phyloP scores from a whole-genome alignment of 2,888 invertebrate species.

The Cheiracanthium punctorium region DNA sequence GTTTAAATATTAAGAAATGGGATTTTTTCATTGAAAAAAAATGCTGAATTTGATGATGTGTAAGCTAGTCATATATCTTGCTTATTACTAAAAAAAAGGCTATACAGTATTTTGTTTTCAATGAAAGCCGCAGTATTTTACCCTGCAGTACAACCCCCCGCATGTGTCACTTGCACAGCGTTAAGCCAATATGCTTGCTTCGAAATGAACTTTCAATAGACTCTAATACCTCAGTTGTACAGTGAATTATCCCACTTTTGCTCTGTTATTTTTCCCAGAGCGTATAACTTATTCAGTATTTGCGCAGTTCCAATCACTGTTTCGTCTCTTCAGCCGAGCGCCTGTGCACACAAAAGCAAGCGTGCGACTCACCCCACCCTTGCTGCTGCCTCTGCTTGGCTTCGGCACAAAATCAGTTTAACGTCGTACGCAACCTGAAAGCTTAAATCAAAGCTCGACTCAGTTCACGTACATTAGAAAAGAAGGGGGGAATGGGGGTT shows the following conservation, averaged over 20 bases:
- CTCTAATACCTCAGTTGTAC: no score
- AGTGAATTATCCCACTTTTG: not conserved
- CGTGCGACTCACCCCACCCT: not conserved
- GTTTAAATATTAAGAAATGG: no score
- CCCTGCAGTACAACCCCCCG: no score
- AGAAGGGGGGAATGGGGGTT: not conserved
- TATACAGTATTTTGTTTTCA: no score
- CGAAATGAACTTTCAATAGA: no score
- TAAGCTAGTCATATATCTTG: no score
- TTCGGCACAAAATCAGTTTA: constrained; percentile 46
- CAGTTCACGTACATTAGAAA: not conserved
- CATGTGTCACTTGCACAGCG: no score
- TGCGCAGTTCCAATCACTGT: not conserved
- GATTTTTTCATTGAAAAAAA: no score
- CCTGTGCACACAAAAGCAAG: not conserved
- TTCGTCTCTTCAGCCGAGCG: not conserved
- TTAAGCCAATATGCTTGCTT: no score
- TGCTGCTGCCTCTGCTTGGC: not conserved
- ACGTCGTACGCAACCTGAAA: constrained; percentile 38
- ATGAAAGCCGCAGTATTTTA: no score
- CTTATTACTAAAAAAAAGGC: no score
- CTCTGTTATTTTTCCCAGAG: not conserved
- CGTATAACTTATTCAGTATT: not conserved
- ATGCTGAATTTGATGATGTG: no score
- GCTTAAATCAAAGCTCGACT: constrained; percentile 32